Base-by-base conservation (phyloP, 2,888 invertebrate species). In the Chouioia cunea region DNA sequence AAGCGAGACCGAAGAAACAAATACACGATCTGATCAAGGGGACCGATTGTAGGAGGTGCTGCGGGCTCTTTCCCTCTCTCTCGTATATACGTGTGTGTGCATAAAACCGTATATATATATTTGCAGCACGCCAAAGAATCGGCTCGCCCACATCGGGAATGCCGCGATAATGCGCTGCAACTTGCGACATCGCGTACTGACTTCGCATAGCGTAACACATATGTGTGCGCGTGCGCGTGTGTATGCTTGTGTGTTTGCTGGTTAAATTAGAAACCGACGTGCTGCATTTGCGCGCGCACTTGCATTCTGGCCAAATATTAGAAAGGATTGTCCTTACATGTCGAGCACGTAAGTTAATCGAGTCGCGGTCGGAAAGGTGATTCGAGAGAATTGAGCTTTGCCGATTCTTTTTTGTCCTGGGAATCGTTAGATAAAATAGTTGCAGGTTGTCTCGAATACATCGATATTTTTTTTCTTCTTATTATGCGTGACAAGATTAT, bases 71-170 rank as follows among this genome's bases (percentile, higher is more conserved):
- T 14, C 50, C 18, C 27, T 48, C 27, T 48, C 50, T 10, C 18
- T 44, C 57, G 50, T 20, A 43, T 43, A 18, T 43, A n/a, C 12
- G 18, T 27, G 27, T 27, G 27, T 27, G 36, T 36, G 36, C 36
- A 36, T 36, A 36, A 36, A 36, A 36, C 36, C 36, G 50, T 22
- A 44, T 22, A 20, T 44, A n/a, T n/a, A n/a, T n/a, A n/a, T n/a
- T n/a, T n/a, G n/a, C n/a, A n/a, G 23, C 16, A 15, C 18, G 16
- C 53, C 23, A 53, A 63, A 63, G 46, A 54, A 63, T 63, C 18
- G 63, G 54, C 59, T 66, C 59, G 58, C 66, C 66, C 53, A 57
- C 50, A 15, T 57, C 18, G 63, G 27, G 67, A 67, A 67, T 67
- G 67, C 48, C 18, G 15, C 66, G 65, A 58, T 58, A 65, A 65